These are phyloP conservation scores for Ianthella basta DNA, from an alignment of 37 sponge, comb jelly and placozoan species.

Conservation along the genomic window DNA sequence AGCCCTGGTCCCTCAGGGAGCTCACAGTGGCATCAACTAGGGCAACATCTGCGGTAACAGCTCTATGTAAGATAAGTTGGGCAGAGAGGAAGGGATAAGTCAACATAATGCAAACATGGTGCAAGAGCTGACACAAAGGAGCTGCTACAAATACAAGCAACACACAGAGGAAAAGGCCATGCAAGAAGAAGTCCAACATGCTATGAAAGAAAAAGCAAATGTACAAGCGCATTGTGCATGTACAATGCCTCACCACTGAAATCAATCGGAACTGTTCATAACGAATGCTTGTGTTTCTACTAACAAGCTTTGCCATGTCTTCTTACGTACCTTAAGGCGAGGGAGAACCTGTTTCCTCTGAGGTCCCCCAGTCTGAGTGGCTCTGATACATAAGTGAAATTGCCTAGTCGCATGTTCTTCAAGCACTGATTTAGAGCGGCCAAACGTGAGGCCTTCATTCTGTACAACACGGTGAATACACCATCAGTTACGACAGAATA, in stretches of 20 bases:
- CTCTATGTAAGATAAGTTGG: constrained; percentile 55
- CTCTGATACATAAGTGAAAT: constrained; percentile 75
- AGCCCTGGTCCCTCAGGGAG: constrained; percentile 77
- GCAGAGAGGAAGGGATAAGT: too few relatives aligned
- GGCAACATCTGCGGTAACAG: constrained; percentile 50
- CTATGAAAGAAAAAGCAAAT: too few relatives aligned
- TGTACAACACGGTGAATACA: neutral
- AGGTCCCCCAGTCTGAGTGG: constrained; percentile 77
- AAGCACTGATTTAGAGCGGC: constrained; percentile 53
- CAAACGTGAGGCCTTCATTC: constrained; percentile 68
- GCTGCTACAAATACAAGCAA: too few relatives aligned
- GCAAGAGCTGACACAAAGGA: too few relatives aligned
- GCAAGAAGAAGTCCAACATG: too few relatives aligned
- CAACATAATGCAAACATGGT: too few relatives aligned
- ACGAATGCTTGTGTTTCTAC: too few relatives aligned
- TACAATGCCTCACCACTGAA: too few relatives aligned
- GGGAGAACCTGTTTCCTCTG: constrained; percentile 83
- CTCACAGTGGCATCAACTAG: constrained; percentile 36
- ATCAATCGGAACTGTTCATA: too few relatives aligned
- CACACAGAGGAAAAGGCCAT: too few relatives aligned
- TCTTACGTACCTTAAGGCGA: constrained; percentile 77
- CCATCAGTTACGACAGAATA: neutral
- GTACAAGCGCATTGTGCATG: too few relatives aligned
- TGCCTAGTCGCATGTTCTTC: constrained; percentile 71
- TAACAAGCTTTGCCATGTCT: too few relatives aligned